Base-by-base conservation (phyloP, 2,888 invertebrate species). In the Limenitis camilla region DNA sequence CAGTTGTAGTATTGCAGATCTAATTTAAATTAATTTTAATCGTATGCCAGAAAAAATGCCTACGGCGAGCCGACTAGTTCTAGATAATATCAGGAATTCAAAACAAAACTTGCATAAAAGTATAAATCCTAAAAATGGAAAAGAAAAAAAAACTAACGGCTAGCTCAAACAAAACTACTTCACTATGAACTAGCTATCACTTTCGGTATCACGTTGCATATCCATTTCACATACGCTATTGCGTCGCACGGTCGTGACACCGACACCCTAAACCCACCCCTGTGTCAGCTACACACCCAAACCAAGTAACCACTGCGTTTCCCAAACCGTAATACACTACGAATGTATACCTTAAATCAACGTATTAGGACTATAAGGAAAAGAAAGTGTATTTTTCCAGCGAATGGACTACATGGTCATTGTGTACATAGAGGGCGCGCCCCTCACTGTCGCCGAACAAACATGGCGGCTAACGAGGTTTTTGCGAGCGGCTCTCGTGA, bases 401-500 rank as follows among this genome's bases (percentile, higher is more conserved):
- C 40, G 38, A 35, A 40, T 44, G 36, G 45, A 39, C 35, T 46
- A 38, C 33, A 64, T 74, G 73, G 79, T 73, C 69, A 71, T 74
- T 81, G 78, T 84, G 79, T 85, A 84, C 74, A 85, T 84, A 83
- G 82, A 83, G 84, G 83, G 84, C 80, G 81, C 82, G 78, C 81
- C 84, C 81, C 81, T 74, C 72, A 68, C 78, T 82, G 85, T 84
- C 82, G 77, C 78, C 73, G 80, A 78, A 78, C 84, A 85, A 86
- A 86, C 74, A 86, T 86, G 86, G 86, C 86, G 71, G 69, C 76
- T 83, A 84, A 86, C 84, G 79, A 83, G 79, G 82, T 85, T 85
- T 84, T 82, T 83, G 81, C 78, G 78, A 76, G 74, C 67, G 69
- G 65, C 72, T 68, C 76, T 79, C 77, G 84, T 81, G 84, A 80